phyloP scores from a whole-genome alignment of 2,113 vertebrate species.

The Colius striatus region DNA sequence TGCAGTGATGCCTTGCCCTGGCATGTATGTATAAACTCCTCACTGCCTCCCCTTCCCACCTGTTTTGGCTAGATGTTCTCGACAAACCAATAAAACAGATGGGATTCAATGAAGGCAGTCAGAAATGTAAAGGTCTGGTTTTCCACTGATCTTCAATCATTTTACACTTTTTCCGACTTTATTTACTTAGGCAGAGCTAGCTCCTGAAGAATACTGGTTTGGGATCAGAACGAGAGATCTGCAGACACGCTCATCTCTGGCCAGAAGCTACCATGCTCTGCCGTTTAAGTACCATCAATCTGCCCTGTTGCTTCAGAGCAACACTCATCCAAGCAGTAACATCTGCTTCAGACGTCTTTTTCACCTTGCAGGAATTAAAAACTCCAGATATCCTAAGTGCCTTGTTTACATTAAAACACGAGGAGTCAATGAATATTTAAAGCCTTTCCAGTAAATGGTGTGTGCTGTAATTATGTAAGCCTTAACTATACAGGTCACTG shows the following conservation, averaged over 20 bases:
- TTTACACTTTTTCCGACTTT: not conserved
- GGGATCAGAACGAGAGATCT: not conserved
- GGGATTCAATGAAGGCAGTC: constrained; percentile 4
- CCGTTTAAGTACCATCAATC: not conserved
- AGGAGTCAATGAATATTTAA: constrained; percentile 69
- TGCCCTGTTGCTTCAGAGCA: constrained; percentile 4
- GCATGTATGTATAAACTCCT: not conserved
- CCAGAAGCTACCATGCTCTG: not conserved
- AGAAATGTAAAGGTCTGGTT: not conserved
- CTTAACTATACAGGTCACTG: constrained; percentile 44
- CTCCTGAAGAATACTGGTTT: not conserved
- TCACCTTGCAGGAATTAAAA: constrained; percentile 54
- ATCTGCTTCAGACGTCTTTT: constrained; percentile 37
- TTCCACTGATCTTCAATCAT: constrained; percentile 10
- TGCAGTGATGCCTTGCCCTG: not conserved
- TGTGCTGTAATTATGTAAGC: constrained; percentile 52
- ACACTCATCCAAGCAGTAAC: not conserved
- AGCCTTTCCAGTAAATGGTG: constrained; percentile 53
- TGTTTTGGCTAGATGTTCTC: not conserved
- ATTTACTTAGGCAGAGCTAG: not conserved
- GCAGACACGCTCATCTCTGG: not conserved
- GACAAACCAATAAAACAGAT: constrained; percentile 17
- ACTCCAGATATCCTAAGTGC: constrained; percentile 38
- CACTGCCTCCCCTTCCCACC: not conserved
- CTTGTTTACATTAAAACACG: constrained; percentile 59